Conservation (phyloP, 2,888 invertebrate species). For the Atethmia centrago region DNA sequence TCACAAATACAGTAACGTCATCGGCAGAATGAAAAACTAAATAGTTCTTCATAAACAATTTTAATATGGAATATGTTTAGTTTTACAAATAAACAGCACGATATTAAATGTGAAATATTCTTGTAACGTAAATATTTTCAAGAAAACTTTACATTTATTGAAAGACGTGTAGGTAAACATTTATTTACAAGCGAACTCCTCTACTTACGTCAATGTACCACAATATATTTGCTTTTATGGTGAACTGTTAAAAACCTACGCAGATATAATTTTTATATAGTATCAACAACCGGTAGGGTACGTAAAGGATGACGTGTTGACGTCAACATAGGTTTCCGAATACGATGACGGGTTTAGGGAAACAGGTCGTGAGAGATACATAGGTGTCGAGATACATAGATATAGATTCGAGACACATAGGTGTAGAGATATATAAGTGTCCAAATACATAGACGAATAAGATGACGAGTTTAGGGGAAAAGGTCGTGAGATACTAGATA, state of each 20-base stretch:
- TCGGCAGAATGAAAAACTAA: neutral
- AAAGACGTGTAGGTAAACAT: slow-evolving; percentile 31
- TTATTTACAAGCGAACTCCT: slow-evolving; percentile 32
- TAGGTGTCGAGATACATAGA: too few relatives aligned
- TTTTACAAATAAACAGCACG: slow-evolving; percentile 17
- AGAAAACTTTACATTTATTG: slow-evolving; percentile 26
- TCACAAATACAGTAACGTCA: neutral
- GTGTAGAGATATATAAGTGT: too few relatives aligned
- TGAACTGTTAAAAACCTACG: slow-evolving; percentile 37
- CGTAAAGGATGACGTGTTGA: neutral
- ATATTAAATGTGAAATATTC: slow-evolving; percentile 21
- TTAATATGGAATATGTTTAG: slow-evolving; percentile 4
- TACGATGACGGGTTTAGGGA: neutral
- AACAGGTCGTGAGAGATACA: too few relatives aligned
- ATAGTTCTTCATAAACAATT: neutral
- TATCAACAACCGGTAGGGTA: slow-evolving; percentile 6
- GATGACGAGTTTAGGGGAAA: too few relatives aligned
- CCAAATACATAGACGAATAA: too few relatives aligned
- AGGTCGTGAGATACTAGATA: too few relatives aligned
- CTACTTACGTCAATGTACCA: slow-evolving; percentile 34
- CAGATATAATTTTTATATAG: slow-evolving; percentile 13
- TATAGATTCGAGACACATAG: too few relatives aligned
- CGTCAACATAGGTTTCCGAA: neutral
- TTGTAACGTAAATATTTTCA: slow-evolving; percentile 47
- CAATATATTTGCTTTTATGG: slow-evolving; percentile 26